phyloP scores from a whole-genome alignment of 2,888 invertebrate genomes.

The Latheticus oryzae region DNA sequence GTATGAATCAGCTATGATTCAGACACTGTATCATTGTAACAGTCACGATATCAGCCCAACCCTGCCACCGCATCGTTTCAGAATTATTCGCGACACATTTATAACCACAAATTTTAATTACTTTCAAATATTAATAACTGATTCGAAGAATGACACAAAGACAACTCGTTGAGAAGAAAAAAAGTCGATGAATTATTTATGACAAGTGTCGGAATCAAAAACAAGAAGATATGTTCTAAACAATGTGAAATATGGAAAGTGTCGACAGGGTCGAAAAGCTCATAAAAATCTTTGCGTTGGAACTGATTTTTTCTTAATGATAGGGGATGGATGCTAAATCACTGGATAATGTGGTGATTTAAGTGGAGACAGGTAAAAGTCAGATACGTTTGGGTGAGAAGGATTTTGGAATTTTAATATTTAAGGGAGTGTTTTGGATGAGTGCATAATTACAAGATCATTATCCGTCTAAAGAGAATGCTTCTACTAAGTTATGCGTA shows the following conservation, averaged over 20 bases:
- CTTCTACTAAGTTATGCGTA: no score
- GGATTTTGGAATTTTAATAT: slow-evolving; percentile 12
- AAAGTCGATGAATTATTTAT: slow-evolving; percentile 4
- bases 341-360: slow-evolving; percentile 28
- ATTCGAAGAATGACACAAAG: slow-evolving; percentile 2
- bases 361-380: slow-evolving; percentile 27
- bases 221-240: no score
- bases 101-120: slow-evolving; percentile 7
- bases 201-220: no score
- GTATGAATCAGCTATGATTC: slow-evolving; percentile 23
- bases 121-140: slow-evolving; percentile 3
- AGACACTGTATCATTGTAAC: slow-evolving; percentile 23
- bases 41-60: slow-evolving; percentile 26
- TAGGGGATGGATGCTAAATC: slow-evolving; percentile 20
- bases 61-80: slow-evolving; percentile 9
- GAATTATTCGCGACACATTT: slow-evolving; percentile 20
- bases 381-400: neutral
- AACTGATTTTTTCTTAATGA: slow-evolving; percentile 30
- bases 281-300: no score
- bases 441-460: slow-evolving; percentile 6
- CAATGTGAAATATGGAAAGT: slow-evolving; percentile 16
- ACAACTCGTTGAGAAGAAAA: neutral
- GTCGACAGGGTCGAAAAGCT: slow-evolving; percentile 7
- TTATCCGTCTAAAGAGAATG: no score
- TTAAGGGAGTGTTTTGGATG: neutral